These are phyloP conservation scores for Taxidea taxus DNA, from an alignment of 2,113 vertebrate genomes.

Conservation along the genomic window DNA sequence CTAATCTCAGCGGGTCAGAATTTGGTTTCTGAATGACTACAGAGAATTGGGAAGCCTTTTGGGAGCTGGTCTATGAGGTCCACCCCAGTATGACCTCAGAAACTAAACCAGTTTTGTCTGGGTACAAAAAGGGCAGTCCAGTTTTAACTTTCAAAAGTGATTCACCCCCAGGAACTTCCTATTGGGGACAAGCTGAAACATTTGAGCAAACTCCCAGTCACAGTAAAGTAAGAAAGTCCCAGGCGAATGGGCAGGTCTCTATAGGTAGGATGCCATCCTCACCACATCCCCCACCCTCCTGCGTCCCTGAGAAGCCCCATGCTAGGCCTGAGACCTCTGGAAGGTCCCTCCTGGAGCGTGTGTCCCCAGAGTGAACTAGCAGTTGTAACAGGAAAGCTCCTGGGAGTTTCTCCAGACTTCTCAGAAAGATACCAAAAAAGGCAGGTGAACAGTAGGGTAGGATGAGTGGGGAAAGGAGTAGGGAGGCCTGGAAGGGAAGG, in stretches of 20 bases:
- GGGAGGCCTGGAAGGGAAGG: not conserved
- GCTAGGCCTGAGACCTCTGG: accelerated
- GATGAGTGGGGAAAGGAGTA: accelerated
- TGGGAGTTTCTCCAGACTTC: not conserved
- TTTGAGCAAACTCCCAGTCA: not conserved
- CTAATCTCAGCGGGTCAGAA: not conserved
- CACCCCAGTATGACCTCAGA: not conserved
- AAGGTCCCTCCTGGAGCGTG: not conserved
- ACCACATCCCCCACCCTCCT: too few species aligned
- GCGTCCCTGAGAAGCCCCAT: not conserved
- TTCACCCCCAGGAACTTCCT: not conserved
- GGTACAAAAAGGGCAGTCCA: not conserved
- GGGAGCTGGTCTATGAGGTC: not conserved
- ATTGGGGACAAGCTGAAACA: not conserved
- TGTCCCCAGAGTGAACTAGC: slow-evolving; percentile 27
- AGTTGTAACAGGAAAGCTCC: not conserved
- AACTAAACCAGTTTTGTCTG: not conserved
- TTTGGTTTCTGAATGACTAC: not conserved
- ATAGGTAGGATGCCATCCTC: too few species aligned
- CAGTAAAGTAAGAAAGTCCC: not conserved
- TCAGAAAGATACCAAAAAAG: not conserved
- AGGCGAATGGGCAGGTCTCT: not conserved
- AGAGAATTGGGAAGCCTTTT: not conserved
- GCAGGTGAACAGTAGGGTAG: not conserved
- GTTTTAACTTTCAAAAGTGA: not conserved